These are phyloP conservation scores for Pogonomyrmex barbatus DNA, from an alignment of 1,140 invertebrate genomes.

Conservation along the genomic window DNA sequence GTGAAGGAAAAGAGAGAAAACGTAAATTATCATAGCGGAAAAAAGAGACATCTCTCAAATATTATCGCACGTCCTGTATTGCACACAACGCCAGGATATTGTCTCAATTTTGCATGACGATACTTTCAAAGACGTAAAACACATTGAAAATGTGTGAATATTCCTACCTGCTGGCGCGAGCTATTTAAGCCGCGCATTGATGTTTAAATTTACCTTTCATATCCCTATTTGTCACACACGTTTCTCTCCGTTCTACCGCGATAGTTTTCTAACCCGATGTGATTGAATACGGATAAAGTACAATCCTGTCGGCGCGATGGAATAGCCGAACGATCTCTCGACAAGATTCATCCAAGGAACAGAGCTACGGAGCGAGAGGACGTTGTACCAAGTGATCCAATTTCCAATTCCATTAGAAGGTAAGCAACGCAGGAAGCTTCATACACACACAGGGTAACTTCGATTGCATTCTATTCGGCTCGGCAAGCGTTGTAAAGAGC, in stretches of 20 bases:
- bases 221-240: not conserved
- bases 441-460: constrained; percentile 25
- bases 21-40: constrained; percentile 15
- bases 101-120: not conserved
- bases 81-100: not conserved
- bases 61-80: constrained; percentile 8
- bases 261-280: constrained; percentile 46
- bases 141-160: constrained; percentile 4
- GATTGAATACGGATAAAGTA: constrained; percentile 59
- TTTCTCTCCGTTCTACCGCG: not conserved
- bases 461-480: constrained; percentile 35
- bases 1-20: not conserved
- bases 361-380: constrained; percentile 27
- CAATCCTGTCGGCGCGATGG: constrained; percentile 49
- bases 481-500: constrained; percentile 42
- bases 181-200: not conserved
- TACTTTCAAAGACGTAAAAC: not conserved
- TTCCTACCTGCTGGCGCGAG: not conserved
- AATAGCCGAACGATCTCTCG: constrained; percentile 38
- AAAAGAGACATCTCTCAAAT: constrained; percentile 2
- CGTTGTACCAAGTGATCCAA: constrained; percentile 64
- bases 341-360: constrained; percentile 38
- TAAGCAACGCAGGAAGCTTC: constrained; percentile 57
- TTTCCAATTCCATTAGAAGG: constrained; percentile 69
- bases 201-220: not conserved